phyloP scores from a whole-genome alignment of 1,140 invertebrate species.

The Drosophila baimaii region DNA sequence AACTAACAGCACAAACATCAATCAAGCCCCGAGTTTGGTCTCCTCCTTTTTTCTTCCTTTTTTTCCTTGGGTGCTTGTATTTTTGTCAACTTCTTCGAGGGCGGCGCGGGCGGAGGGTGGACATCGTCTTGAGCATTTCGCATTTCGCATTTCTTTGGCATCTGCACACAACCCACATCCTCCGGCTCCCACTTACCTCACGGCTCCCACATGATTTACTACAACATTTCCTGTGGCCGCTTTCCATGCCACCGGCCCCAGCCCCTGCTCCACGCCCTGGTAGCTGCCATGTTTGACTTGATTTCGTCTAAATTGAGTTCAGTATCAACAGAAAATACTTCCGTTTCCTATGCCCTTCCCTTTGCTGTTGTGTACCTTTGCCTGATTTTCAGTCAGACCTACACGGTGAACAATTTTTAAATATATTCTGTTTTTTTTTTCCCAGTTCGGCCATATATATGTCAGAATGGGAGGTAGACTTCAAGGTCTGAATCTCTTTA shows the following conservation, averaged over 20 bases:
- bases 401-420: conserved; percentile 4
- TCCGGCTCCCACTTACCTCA: conserved; percentile 51
- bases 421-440: background rate
- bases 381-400: conserved; percentile 62
- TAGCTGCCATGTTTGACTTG: conserved; percentile 81
- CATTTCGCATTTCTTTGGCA: conserved; percentile 64
- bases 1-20: conserved; percentile 81
- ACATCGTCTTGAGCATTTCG: conserved; percentile 72
- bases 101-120: conserved; percentile 32
- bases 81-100: conserved; percentile 56
- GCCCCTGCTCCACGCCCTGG: conserved; percentile 2
- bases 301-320: conserved; percentile 83
- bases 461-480: no score
- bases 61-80: conserved; percentile 37
- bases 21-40: conserved; percentile 67
- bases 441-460: no score
- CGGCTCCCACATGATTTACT: conserved; percentile 80
- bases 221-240: conserved; percentile 66
- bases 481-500: no score
- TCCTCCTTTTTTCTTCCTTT: conserved; percentile 33
- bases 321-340: conserved; percentile 83
- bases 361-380: conserved; percentile 65
- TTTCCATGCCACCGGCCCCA: conserved; percentile 8
- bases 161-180: conserved; percentile 57
- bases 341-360: conserved; percentile 63